Evolutionary conservation across 2,888 invertebrate species (phyloP), one percentile per base, ranked within the genome.

Genomic region (Melanargia galathea): DNA sequence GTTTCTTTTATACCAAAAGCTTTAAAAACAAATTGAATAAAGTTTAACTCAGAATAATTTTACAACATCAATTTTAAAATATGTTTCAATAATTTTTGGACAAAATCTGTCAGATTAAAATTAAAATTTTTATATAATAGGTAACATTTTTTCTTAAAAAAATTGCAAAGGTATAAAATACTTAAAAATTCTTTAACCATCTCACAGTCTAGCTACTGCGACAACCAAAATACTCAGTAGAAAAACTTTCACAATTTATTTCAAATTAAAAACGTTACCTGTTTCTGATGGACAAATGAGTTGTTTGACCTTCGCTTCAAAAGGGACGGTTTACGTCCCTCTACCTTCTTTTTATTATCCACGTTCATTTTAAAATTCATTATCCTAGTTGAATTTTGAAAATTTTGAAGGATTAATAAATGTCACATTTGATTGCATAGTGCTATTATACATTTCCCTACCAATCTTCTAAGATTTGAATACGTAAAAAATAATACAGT

Each of bases 161-260:
- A 3, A 38, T 40, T 5, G n/a, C n/a, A 40, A 1, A 3, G 2
- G 5, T 13, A 45, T 7, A 2, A 45, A 10, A 16, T 1, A 24
- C 13, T 24, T 2, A 11, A n/a, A 48, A n/a, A 49, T 26, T 16
- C 18, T 2, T 18, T 33, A 11, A 1, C 26, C 16, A 33, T 33
- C 51, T 51, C 51, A 30, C 51, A 18, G 51, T 33, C 18, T 51
- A 26, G 30, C 13, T 24, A 49, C 43, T 62, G 43, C 62, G 57
- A 22, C 43, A 56, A 18, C 16, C 38, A 24, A 66, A 60, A 60
- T 58, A 58, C 61, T 66, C 49, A 57, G 54, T 33, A 49, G 56
- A 38, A 55, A 58, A 61, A 66, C 61, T 66, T 66, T 58, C 54
- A 51, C 61, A 61, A 61, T 66, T 55, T 63, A 60, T 60, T 61